Evolutionary conservation across 2,113 vertebrate species (phyloP).

Genomic region (Callospermophilus lateralis): DNA sequence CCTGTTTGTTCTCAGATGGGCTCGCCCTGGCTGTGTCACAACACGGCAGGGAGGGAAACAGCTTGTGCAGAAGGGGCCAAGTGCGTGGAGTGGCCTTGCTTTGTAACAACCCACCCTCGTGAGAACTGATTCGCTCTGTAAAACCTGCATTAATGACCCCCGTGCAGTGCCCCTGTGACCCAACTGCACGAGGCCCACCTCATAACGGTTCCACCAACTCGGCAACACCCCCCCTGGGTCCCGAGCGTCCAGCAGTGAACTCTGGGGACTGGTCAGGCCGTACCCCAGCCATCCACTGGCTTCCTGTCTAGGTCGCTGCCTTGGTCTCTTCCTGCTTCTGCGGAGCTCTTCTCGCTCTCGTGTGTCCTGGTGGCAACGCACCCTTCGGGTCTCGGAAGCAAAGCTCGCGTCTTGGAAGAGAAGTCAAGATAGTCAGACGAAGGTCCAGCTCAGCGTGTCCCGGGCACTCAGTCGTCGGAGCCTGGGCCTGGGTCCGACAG

Average conservation of each 20-base stretch:
- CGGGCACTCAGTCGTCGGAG: not conserved
- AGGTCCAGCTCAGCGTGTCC: not conserved
- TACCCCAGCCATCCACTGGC: too few species aligned
- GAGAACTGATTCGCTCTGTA: too few species aligned
- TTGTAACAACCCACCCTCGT: too few species aligned
- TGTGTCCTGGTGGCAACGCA: not conserved
- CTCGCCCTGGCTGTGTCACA: not conserved
- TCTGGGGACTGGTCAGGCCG: too few species aligned
- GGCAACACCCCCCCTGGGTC: accelerated
- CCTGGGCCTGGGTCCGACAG: not conserved
- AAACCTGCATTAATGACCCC: not conserved
- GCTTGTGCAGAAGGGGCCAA: not conserved
- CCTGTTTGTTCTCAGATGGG: not conserved
- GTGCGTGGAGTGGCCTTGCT: not conserved
- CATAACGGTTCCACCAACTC: too few species aligned
- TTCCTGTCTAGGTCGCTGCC: not conserved
- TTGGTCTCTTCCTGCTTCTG: too few species aligned
- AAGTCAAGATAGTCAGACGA: not conserved
- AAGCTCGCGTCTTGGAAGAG: not conserved
- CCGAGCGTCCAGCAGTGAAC: too few species aligned
- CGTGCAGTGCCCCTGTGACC: too few species aligned
- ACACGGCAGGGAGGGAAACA: not conserved
- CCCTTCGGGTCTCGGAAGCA: not conserved
- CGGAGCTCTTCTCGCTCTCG: not conserved
- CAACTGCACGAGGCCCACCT: too few species aligned